Evolutionary conservation across 2,797 vertebrate species (phyloP).

Genomic region (Thaleichthys pacificus): DNA sequence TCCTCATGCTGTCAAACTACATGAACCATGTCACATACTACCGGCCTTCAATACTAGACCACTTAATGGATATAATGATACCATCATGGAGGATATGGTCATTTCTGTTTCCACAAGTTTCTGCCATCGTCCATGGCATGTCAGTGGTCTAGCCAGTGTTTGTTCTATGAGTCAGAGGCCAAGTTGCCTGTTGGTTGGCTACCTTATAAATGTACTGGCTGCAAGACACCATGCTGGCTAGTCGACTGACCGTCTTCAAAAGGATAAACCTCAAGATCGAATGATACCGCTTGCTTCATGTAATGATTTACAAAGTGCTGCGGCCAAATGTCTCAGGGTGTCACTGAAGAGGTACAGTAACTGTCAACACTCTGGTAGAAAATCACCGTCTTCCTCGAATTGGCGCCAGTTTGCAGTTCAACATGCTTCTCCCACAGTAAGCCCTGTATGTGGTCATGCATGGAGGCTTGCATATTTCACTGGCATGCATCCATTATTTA

Average conservation of each 20-base stretch:
- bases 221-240: not conserved
- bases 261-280: no score
- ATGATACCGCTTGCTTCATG: no score
- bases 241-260: no score
- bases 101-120: constrained; percentile 3
- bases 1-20: constrained; percentile 15
- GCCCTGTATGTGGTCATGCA: not conserved
- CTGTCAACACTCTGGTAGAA: no score
- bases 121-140: not conserved
- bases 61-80: constrained; percentile 24
- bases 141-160: not conserved
- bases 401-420: not conserved
- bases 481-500: not conserved
- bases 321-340: no score
- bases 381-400: no score
- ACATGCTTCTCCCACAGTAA: not conserved
- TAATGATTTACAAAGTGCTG: no score
- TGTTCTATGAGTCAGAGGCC: not conserved
- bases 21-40: constrained; percentile 9
- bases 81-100: constrained; percentile 23
- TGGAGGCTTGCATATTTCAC: not conserved
- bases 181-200: not conserved
- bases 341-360: no score
- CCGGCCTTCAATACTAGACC: not conserved
- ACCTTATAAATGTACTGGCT: not conserved